phyloP scores from a whole-genome alignment of 2,888 invertebrate species.

The Brachylomia viminalis region DNA sequence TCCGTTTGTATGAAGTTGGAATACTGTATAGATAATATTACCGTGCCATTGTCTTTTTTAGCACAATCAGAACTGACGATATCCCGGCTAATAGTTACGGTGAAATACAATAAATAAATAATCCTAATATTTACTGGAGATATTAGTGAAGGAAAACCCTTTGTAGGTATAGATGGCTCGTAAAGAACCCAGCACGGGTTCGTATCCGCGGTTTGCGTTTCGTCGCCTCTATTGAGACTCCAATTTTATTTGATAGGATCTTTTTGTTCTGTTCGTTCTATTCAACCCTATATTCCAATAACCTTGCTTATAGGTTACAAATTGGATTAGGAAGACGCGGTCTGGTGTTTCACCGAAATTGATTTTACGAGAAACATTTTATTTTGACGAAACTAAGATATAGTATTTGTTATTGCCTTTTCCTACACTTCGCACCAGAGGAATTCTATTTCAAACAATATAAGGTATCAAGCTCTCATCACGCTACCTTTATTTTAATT shows the following conservation, averaged over 20 bases:
- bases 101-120: not conserved
- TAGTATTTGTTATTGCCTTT: constrained; percentile 23
- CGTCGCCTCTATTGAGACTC: constrained; percentile 69
- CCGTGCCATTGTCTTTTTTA: not conserved
- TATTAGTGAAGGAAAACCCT: constrained; percentile 52
- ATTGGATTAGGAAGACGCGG: constrained; percentile 80
- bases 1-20: too few relatives aligned
- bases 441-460: not conserved
- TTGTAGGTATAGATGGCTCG: constrained; percentile 38
- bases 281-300: constrained; percentile 76
- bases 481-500: not conserved
- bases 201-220: constrained; percentile 65
- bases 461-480: not conserved
- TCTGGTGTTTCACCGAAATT: constrained; percentile 75
- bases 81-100: too few relatives aligned
- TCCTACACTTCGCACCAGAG: not conserved
- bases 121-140: not conserved
- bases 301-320: constrained; percentile 78
- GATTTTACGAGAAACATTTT: constrained; percentile 73
- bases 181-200: too few relatives aligned
- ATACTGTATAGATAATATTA: too few relatives aligned
- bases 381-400: constrained; percentile 46
- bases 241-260: constrained; percentile 76
- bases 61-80: not conserved
- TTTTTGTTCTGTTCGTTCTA: constrained; percentile 73